These are phyloP conservation scores for Zaprionus camerounensis DNA, from an alignment of 1,140 invertebrate species.

Conservation along the genomic window DNA sequence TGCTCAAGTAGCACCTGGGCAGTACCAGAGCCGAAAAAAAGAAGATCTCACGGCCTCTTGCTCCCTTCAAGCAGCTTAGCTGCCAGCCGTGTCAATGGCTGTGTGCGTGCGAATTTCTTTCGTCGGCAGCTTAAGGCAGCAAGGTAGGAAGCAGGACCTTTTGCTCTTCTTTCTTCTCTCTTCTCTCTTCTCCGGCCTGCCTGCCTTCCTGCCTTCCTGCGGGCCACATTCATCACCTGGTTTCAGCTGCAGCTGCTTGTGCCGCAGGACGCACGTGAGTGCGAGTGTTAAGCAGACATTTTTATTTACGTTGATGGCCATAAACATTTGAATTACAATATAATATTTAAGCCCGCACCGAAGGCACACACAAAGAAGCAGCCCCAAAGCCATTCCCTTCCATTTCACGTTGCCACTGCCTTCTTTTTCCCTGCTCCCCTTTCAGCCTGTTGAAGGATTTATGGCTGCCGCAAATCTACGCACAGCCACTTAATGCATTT, in stretches of 20 bases:
- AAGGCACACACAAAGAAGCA: slow-evolving; percentile 16
- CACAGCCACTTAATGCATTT: slow-evolving; percentile 78
- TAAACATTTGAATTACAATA: slow-evolving; percentile 83
- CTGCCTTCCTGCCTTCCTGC: slow-evolving; percentile 43
- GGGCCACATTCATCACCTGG: slow-evolving; percentile 63
- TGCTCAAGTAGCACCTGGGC: slow-evolving; percentile 25
- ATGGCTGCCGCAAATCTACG: slow-evolving; percentile 77
- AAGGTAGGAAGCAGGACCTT: background rate
- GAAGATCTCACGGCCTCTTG: slow-evolving; percentile 42
- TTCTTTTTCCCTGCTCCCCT: background rate
- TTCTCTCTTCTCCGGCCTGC: background rate
- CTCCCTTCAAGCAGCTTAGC: slow-evolving; percentile 63
- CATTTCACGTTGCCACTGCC: background rate
- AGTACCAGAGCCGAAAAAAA: background rate
- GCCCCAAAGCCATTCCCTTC: slow-evolving; percentile 20
- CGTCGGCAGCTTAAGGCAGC: slow-evolving; percentile 57
- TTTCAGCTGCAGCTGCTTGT: slow-evolving; percentile 33
- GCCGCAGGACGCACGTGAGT: slow-evolving; percentile 1
- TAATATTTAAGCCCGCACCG: slow-evolving; percentile 71
- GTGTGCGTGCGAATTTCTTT: slow-evolving; percentile 76
- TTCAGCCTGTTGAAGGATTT: slow-evolving; percentile 63
- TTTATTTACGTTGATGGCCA: slow-evolving; percentile 82
- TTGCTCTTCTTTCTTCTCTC: background rate
- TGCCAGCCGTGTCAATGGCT: slow-evolving; percentile 71
- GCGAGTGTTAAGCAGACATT: slow-evolving; percentile 69